Evolutionary conservation across 2,113 vertebrate genomes (phyloP).

Genomic region (Podarcis muralis): DNA sequence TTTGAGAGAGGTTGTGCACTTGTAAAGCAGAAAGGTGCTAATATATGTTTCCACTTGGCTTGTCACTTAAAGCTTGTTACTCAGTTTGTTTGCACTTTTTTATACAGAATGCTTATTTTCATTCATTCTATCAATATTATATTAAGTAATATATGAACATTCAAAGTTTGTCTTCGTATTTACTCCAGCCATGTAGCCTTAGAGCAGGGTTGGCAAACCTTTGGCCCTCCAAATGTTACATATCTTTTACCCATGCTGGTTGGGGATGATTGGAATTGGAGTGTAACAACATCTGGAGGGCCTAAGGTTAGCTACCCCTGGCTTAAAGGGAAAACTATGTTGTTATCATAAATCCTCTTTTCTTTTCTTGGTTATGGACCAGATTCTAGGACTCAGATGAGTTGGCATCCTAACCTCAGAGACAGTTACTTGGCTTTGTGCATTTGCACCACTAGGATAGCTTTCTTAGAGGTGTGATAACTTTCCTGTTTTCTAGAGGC

Average conservation of each 20-base stretch:
- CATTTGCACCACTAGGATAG: neutral
- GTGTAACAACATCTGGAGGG: neutral
- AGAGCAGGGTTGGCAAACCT: neutral
- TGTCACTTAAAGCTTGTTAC: neutral
- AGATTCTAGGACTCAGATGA: neutral
- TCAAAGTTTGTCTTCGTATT: neutral
- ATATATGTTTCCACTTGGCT: conserved; percentile 1
- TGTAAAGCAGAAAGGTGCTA: neutral
- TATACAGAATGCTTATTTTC: neutral
- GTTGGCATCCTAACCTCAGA: neutral
- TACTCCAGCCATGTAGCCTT: neutral
- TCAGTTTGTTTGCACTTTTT: neutral
- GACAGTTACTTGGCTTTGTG: neutral
- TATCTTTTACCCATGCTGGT: neutral
- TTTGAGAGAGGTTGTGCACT: neutral
- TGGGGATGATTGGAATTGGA: neutral
- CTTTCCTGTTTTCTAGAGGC: neutral
- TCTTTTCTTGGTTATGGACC: neutral
- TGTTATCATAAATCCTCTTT: neutral
- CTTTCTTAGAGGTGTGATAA: neutral
- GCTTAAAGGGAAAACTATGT: neutral
- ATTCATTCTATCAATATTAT: neutral
- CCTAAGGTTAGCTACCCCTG: neutral
- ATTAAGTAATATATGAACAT: neutral
- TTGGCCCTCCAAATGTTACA: neutral